Conservation (phyloP, 2,888 invertebrate genomes). For the Lithosia quadra region DNA sequence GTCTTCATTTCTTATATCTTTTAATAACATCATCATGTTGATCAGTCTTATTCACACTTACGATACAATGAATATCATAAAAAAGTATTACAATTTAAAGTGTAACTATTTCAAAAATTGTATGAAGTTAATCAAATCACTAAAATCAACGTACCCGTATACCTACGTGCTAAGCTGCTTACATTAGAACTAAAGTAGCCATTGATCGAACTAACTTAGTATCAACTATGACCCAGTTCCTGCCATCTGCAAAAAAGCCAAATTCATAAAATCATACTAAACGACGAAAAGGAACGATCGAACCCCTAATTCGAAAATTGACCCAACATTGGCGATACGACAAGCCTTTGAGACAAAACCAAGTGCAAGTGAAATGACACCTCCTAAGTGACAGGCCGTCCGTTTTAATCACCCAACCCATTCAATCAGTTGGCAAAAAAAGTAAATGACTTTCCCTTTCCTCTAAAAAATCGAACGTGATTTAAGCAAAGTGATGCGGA, state of each 20-base stretch:
- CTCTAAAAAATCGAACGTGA: slow-evolving; percentile 61
- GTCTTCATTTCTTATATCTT: no score
- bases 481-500: slow-evolving; percentile 63
- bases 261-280: neutral
- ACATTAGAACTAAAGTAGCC: neutral
- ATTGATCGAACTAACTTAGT: neutral
- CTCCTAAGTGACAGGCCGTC: slow-evolving; percentile 39
- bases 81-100: no score
- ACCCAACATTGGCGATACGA: neutral
- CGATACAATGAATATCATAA: no score
- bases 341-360: slow-evolving; percentile 21
- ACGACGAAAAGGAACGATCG: neutral
- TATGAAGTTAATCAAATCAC: no score
- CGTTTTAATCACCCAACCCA: slow-evolving; percentile 43
- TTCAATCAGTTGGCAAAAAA: slow-evolving; percentile 26
- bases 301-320: neutral
- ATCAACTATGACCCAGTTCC: neutral
- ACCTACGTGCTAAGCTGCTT: no score
- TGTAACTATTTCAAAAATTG: no score
- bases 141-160: no score
- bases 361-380: slow-evolving; percentile 28
- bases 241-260: neutral
- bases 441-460: slow-evolving; percentile 24
- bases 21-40: no score
- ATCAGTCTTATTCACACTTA: no score